Evolutionary conservation across 2,113 vertebrate species (phyloP).

Genomic region (Pelodiscus sinensis): DNA sequence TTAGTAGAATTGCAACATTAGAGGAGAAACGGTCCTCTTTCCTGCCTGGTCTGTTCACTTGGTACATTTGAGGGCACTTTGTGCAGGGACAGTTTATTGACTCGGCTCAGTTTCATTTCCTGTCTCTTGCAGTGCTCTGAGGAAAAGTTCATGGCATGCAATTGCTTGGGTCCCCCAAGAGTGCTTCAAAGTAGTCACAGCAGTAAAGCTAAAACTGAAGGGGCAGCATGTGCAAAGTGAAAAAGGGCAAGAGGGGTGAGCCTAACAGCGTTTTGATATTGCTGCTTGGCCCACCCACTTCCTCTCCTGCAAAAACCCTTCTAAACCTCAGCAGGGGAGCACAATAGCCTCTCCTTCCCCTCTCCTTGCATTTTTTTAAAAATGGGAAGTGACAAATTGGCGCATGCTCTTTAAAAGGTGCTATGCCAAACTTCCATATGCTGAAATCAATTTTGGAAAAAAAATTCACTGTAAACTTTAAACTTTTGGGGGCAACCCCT

Average conservation of each 20-base stretch:
- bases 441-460: background rate
- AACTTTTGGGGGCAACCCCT: background rate
- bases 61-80: background rate
- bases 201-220: background rate
- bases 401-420: background rate
- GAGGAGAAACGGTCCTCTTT: constrained; percentile 19
- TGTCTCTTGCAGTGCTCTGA: constrained; percentile 37
- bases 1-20: background rate
- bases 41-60: background rate
- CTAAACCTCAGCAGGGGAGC: background rate
- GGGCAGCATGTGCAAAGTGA: accelerated
- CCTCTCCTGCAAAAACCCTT: background rate
- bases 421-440: background rate
- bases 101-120: background rate
- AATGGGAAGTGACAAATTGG: background rate
- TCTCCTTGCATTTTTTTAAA: background rate
- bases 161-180: constrained; percentile 41
- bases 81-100: constrained; percentile 6
- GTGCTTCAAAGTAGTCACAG: constrained; percentile 29
- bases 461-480: background rate
- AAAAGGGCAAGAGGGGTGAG: background rate
- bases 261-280: background rate
- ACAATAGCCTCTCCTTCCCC: background rate
- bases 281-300: background rate
- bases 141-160: constrained; percentile 34